Percentiles rank a stretch among this genome's conserved stretches.
phyloP scores from a whole-genome alignment of 2,888 invertebrate species.

The Drosophila anceps region DNA sequence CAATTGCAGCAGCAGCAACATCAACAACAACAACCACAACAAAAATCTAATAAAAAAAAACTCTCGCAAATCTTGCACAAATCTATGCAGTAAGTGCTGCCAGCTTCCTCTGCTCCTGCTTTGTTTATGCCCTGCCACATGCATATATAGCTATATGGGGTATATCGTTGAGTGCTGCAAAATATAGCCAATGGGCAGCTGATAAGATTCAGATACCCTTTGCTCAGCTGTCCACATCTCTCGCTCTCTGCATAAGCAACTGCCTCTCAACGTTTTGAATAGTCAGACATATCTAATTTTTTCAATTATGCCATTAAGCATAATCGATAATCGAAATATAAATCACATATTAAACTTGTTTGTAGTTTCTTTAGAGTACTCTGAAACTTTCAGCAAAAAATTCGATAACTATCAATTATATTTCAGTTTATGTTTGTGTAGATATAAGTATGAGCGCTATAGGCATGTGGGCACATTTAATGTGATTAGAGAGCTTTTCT shows the following conservation, averaged over 20 bases:
- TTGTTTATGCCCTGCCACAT: conserved; percentile 14
- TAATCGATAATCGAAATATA: too few relatives aligned
- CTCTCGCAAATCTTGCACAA: conserved; percentile 45
- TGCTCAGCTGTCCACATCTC: background rate
- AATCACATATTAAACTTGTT: background rate
- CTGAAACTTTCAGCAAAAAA: background rate
- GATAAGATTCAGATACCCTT: background rate
- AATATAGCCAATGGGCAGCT: background rate
- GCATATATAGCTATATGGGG: background rate
- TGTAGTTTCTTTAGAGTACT: background rate
- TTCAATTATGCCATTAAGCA: too few relatives aligned
- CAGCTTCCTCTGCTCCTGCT: conserved; percentile 19
- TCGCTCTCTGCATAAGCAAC: too few relatives aligned
- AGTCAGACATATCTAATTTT: background rate
- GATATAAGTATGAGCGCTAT: background rate
- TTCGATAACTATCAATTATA: background rate
- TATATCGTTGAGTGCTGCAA: background rate
- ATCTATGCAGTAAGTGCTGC: conserved; percentile 36
- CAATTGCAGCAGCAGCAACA: conserved; percentile 17
- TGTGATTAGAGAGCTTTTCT: background rate
- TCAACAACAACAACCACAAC: too few relatives aligned
- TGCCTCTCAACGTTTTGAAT: too few relatives aligned
- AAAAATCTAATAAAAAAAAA: conserved; percentile 32
- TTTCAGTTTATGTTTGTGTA: too few relatives aligned
- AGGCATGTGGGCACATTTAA: background rate